Evolutionary conservation across 2,888 invertebrate genomes (phyloP).

Genomic region (Eucera pruinosa): DNA sequence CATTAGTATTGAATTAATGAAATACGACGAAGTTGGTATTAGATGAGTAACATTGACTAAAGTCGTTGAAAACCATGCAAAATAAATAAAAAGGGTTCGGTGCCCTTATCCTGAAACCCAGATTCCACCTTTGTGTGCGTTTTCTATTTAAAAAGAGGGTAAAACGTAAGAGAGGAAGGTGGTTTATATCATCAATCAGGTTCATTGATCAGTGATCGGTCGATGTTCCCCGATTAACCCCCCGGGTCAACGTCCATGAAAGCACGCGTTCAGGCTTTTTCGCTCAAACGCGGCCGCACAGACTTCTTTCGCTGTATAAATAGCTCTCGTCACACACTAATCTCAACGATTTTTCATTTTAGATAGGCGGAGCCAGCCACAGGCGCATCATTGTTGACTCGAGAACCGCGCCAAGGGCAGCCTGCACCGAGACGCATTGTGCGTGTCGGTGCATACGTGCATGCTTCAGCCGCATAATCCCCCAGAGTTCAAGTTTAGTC

Average conservation of each 20-base stretch:
- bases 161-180: too few species aligned
- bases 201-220: slow-evolving; percentile 4
- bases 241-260: slow-evolving; percentile 32
- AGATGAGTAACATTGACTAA: too few species aligned
- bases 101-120: too few species aligned
- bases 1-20: too few species aligned
- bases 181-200: slow-evolving; percentile 17
- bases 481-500: slow-evolving; percentile 53
- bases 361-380: slow-evolving; percentile 24
- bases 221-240: slow-evolving; percentile 24
- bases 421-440: slow-evolving; percentile 23
- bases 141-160: too few species aligned
- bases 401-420: slow-evolving; percentile 42
- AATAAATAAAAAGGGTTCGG: too few species aligned
- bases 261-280: slow-evolving; percentile 34
- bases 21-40: too few species aligned
- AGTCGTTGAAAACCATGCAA: too few species aligned
- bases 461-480: slow-evolving; percentile 37
- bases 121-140: too few species aligned
- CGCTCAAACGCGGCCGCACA: slow-evolving; percentile 13
- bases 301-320: slow-evolving; percentile 2
- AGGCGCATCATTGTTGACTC: slow-evolving; percentile 40
- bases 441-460: slow-evolving; percentile 43
- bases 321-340: slow-evolving; percentile 18
- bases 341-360: slow-evolving; percentile 43